Conservation (phyloP, 2,888 invertebrate genomes). For the Lumbricus terrestris region DNA sequence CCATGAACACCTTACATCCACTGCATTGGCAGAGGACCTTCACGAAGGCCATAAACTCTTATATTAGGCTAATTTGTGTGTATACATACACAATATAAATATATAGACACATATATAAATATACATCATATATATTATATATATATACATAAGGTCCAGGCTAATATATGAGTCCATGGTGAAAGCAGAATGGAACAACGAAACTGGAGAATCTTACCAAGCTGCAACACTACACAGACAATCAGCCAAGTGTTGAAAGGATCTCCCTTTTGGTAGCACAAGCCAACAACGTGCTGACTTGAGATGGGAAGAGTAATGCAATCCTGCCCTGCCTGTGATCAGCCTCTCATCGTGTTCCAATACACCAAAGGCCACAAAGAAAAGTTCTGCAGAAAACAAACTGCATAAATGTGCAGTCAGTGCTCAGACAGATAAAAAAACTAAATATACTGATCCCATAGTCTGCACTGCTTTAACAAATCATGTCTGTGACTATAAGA, state of each 20-base stretch:
- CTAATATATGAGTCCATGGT: too few relatives aligned
- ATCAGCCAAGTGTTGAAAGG: neutral
- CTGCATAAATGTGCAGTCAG: neutral
- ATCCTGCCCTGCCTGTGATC: neutral
- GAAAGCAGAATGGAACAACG: neutral
- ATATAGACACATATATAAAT: too few relatives aligned
- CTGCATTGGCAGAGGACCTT: neutral
- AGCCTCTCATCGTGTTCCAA: neutral
- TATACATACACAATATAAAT: too few relatives aligned
- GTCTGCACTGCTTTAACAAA: neutral
- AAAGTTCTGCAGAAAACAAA: neutral
- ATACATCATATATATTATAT: too few relatives aligned
- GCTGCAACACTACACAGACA: neutral
- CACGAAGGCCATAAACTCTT: neutral
- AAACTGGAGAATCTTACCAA: neutral
- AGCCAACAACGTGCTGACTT: neutral
- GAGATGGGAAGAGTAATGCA: neutral
- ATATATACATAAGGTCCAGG: too few relatives aligned
- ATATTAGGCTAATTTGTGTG: too few relatives aligned
- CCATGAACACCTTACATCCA: neutral
- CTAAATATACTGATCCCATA: neutral
- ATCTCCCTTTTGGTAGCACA: neutral
- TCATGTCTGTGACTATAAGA: too few relatives aligned
- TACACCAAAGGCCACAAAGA: slow-evolving; percentile 3
- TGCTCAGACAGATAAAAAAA: neutral